Percentiles rank a stretch among this genome's conserved stretches.
These are phyloP conservation scores for Heteronetta atricapilla DNA, from an alignment of 2,113 vertebrate genomes.

Conservation along the genomic window DNA sequence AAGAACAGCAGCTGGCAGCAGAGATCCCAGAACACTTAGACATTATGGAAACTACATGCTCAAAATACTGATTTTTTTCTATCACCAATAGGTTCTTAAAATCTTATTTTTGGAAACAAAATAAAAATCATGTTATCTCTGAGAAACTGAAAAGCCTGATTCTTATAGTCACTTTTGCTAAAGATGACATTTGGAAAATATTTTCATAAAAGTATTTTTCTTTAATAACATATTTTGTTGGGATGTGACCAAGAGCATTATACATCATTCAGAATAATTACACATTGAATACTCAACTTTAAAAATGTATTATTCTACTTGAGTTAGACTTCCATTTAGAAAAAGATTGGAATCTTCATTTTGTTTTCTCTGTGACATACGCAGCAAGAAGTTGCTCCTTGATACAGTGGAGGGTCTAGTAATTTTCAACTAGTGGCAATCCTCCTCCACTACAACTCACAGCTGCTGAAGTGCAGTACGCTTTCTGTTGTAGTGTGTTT, in stretches of 20 bases:
- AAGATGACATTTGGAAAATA: neutral
- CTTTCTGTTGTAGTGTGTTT: accelerated
- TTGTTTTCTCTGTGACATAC: neutral
- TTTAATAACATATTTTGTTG: neutral
- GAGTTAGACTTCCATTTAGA: neutral
- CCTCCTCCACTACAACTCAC: neutral
- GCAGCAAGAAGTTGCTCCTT: neutral
- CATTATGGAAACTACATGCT: neutral
- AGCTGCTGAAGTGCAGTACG: neutral
- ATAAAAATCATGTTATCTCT: neutral
- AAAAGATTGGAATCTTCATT: neutral
- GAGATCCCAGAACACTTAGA: neutral
- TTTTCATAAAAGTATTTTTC: neutral
- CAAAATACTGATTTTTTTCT: neutral
- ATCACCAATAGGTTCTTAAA: neutral
- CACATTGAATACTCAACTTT: neutral
- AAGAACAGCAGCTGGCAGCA: neutral
- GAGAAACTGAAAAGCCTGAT: neutral
- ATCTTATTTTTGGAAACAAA: neutral
- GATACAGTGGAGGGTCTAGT: neutral
- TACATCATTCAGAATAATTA: neutral
- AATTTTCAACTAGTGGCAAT: neutral
- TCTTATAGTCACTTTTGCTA: neutral
- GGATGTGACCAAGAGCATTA: neutral
- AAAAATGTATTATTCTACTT: neutral